These are phyloP conservation scores for Drosophila arawakana DNA, from an alignment of 1,140 invertebrate species.

Conservation along the genomic window DNA sequence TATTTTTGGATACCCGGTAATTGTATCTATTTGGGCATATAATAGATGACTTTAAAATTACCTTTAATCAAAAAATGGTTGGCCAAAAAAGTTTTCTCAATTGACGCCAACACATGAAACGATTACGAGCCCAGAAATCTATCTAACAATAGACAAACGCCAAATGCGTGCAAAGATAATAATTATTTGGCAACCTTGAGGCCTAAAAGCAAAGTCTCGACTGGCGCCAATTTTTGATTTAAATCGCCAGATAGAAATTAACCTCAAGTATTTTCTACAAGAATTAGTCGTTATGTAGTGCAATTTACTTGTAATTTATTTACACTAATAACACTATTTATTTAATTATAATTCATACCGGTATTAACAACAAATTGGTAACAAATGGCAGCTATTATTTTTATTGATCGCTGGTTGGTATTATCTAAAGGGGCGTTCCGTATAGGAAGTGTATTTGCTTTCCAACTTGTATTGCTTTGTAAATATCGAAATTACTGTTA, in stretches of 20 bases:
- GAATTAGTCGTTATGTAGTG: background rate
- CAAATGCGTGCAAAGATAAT: slow-evolving; percentile 52
- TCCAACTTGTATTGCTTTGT: background rate
- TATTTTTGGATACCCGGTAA: slow-evolving; percentile 23
- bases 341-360: background rate
- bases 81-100: slow-evolving; percentile 24
- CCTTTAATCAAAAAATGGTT: slow-evolving; percentile 37
- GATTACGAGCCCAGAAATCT: slow-evolving; percentile 34
- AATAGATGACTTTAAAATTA: slow-evolving; percentile 47
- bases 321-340: background rate
- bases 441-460: background rate
- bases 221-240: slow-evolving; percentile 21
- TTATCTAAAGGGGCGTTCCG: background rate
- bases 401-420: slow-evolving; percentile 1
- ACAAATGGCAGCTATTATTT: background rate
- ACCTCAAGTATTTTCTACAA: slow-evolving; percentile 8
- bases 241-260: slow-evolving; percentile 8
- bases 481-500: slow-evolving; percentile 16
- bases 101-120: slow-evolving; percentile 14
- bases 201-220: slow-evolving; percentile 27
- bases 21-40: slow-evolving; percentile 26
- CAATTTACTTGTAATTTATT: background rate
- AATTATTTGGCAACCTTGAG: slow-evolving; percentile 46
- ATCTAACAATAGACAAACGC: slow-evolving; percentile 58
- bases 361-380: slow-evolving; percentile 5